These are phyloP conservation scores for Furnarius figulus DNA, from an alignment of 2,113 vertebrate genomes.

Conservation along the genomic window DNA sequence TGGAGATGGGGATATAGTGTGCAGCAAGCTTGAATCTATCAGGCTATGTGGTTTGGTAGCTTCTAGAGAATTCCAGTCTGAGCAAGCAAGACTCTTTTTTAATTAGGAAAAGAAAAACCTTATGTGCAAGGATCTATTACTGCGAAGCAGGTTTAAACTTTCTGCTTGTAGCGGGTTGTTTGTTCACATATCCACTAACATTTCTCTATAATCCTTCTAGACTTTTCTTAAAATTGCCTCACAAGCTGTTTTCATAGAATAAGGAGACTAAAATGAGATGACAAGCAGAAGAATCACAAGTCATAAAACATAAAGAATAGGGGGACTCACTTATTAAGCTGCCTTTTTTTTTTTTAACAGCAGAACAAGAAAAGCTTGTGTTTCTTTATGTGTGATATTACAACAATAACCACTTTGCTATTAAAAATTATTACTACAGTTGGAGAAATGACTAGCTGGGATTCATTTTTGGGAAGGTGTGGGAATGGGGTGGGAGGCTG, in stretches of 20 bases:
- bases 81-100: neutral
- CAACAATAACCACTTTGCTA: neutral
- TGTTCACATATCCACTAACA: neutral
- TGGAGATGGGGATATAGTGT: neutral
- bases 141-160: neutral
- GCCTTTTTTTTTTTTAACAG: neutral
- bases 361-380: neutral
- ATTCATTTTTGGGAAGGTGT: neutral
- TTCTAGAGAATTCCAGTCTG: neutral
- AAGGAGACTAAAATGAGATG: neutral
- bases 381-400: neutral
- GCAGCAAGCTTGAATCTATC: neutral
- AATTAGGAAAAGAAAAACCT: neutral
- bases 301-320: neutral
- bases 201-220: neutral
- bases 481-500: neutral
- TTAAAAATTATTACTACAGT: neutral
- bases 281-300: conserved; percentile 16
- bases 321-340: neutral
- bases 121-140: neutral
- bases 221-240: neutral
- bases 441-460: neutral
- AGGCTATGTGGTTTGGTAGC: neutral
- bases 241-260: neutral
- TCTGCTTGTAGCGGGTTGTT: neutral